These are phyloP conservation scores for Indicator maculatus DNA, from an alignment of 2,113 vertebrate genomes.

Conservation along the genomic window DNA sequence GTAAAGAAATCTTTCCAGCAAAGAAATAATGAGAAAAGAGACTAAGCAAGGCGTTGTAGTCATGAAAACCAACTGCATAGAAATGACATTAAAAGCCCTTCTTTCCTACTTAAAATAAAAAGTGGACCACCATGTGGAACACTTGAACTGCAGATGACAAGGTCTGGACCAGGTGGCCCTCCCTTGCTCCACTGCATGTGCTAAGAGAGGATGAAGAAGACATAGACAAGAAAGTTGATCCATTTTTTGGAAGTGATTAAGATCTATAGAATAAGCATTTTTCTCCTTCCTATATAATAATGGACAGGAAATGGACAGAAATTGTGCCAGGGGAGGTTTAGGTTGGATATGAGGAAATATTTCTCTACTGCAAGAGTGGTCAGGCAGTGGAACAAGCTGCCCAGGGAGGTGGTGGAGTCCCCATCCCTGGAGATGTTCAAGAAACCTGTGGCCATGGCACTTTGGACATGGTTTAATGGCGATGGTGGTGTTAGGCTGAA, in stretches of 20 bases:
- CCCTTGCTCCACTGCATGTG: accelerated
- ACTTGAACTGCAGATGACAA: not conserved
- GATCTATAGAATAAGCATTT: not conserved
- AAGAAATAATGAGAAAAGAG: too few species aligned
- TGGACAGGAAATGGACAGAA: too few species aligned
- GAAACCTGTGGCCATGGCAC: too few species aligned
- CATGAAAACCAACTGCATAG: not conserved
- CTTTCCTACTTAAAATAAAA: not conserved
- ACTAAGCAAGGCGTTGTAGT: not conserved
- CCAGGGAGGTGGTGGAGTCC: too few species aligned
- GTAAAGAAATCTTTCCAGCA: not conserved
- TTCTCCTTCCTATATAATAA: not conserved
- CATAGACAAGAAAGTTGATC: not conserved
- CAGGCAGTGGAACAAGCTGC: too few species aligned
- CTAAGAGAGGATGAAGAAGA: not conserved
- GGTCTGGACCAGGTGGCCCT: accelerated
- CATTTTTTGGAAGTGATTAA: not conserved
- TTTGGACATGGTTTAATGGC: too few species aligned
- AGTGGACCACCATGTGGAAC: accelerated
- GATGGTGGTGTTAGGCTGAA: too few species aligned
- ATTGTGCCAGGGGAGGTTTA: too few species aligned
- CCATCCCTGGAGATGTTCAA: too few species aligned
- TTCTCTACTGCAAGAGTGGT: too few species aligned
- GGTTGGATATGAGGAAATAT: too few species aligned
- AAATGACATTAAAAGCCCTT: not conserved